Evolutionary conservation across 2,888 invertebrate species (phyloP).

Genomic region (Agrotis exclamationis): DNA sequence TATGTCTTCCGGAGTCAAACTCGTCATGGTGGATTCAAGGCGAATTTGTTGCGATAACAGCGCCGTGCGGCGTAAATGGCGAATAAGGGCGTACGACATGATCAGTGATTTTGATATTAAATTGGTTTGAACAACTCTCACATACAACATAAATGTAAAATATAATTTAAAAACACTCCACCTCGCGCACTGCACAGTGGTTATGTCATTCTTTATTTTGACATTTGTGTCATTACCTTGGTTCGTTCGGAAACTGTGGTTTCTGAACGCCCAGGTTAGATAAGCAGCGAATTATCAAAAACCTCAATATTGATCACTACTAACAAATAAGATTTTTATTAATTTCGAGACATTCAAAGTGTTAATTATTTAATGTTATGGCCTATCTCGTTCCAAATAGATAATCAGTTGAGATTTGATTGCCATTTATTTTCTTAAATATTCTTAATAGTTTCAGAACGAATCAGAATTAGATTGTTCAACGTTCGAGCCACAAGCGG

Average conservation of each 20-base stretch:
- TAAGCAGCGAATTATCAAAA: background rate
- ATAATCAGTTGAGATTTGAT: background rate
- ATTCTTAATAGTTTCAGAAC: slow-evolving; percentile 44
- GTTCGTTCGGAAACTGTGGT: slow-evolving; percentile 72
- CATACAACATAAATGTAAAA: slow-evolving; percentile 67
- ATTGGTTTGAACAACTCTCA: slow-evolving; percentile 62
- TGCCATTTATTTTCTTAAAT: background rate
- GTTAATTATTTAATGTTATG: background rate
- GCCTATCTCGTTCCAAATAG: no score
- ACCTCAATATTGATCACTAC: background rate
- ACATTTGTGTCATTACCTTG: slow-evolving; percentile 66
- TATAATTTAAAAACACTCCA: slow-evolving; percentile 67
- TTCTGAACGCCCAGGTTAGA: slow-evolving; percentile 18
- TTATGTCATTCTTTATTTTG: slow-evolving; percentile 82
- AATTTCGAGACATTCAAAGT: no score
- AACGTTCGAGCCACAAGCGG: slow-evolving; percentile 41
- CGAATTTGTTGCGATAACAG: slow-evolving; percentile 81
- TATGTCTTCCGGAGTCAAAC: slow-evolving; percentile 85
- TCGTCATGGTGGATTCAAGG: slow-evolving; percentile 84
- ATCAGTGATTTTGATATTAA: slow-evolving; percentile 58
- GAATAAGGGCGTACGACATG: slow-evolving; percentile 85
- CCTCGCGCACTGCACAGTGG: slow-evolving; percentile 60
- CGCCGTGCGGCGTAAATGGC: slow-evolving; percentile 83
- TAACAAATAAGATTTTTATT: background rate
- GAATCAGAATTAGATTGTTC: slow-evolving; percentile 58